Evolutionary conservation across 2,113 vertebrate genomes (phyloP), one percentile per base, ranked within the genome.

Genomic region (Emydura subglobosa): DNA sequence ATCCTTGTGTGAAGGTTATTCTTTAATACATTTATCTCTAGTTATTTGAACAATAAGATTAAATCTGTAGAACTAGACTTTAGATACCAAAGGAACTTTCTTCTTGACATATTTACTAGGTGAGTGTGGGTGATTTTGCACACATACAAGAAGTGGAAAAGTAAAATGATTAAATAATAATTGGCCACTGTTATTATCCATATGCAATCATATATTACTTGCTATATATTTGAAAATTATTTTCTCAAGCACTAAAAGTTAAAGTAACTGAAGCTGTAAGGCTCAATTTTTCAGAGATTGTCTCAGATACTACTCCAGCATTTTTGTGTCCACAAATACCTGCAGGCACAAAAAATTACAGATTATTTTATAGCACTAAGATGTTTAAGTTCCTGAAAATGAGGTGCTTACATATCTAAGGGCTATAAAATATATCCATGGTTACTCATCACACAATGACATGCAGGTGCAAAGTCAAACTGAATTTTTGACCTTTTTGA

Each of bases 281-380:
- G n/a, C 76, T n/a, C 55, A 59, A 27, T 61, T 51, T 93, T 91
- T 79, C 21, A 82, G 49, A 94, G 53, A 80, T 25, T 10, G 72
- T 22, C 78, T 95, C 72, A 92, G 80, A 57, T 91, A 80, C 3
- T 53, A 54, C 50, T 82, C 13, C 5, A 0, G 0, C 59, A 93
- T 86, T 39, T 83, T 82, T 91, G 82, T n/a, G 85, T 68, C 79
- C 54, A 87, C 85, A 93, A 95, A 31, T 72, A 19, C 94, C 53
- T 76, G 25, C 49, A 50, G 0, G 0, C 10, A 82, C 47, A 85
- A 80, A 92, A 54, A 39, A 42, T 1, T 74, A 79, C 79, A 80
- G 79, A 89, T 27, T n/a, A 81, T n/a, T 78, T 94, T 7, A 11
- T 53, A 79, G 53, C 68, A 51, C 79, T 1, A 4, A 31, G 54